A percentile compares a stretch with the other conserved stretches of the same genome.
Evolutionary conservation across 1,140 invertebrate genomes (phyloP).

Genomic region (Diorhabda sublineata): DNA sequence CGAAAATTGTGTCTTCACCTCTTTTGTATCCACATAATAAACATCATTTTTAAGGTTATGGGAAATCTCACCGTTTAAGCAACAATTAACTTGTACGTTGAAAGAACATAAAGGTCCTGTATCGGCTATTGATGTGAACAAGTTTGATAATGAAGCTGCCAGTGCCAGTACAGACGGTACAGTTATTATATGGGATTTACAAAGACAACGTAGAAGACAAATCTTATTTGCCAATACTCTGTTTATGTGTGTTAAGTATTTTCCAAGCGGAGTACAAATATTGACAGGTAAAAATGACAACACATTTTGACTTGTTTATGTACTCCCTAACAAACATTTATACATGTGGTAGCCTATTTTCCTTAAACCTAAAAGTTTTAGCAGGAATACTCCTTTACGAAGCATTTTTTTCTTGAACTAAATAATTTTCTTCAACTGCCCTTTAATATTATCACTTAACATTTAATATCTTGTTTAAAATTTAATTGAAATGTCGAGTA

Average conservation of each 20-base stretch:
- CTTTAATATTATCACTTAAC: too few species aligned
- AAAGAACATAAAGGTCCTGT: constrained; percentile 88
- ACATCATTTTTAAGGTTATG: constrained; percentile 58
- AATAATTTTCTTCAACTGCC: too few species aligned
- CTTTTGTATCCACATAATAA: too few species aligned
- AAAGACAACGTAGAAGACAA: constrained; percentile 64
- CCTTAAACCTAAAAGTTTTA: too few species aligned
- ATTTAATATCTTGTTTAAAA: too few species aligned
- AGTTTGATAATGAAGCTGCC: constrained; percentile 72
- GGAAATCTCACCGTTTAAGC: constrained; percentile 61
- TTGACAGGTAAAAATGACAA: constrained; percentile 56
- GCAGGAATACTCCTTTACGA: too few species aligned
- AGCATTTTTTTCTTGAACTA: too few species aligned
- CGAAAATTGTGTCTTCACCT: too few species aligned
- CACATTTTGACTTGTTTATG: too few species aligned
- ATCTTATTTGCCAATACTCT: constrained; percentile 85
- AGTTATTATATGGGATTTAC: constrained; percentile 86
- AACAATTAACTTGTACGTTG: constrained; percentile 64
- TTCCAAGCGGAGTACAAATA: constrained; percentile 74
- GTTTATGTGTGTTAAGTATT: constrained; percentile 77
- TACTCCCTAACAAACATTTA: too few species aligned
- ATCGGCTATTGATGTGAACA: constrained; percentile 73
- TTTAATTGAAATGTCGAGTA: too few species aligned
- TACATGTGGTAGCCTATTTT: too few species aligned
- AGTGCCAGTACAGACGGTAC: constrained; percentile 86